Evolutionary conservation across 2,797 vertebrate species (phyloP).

Genomic region (Hemibagrus guttatus): DNA sequence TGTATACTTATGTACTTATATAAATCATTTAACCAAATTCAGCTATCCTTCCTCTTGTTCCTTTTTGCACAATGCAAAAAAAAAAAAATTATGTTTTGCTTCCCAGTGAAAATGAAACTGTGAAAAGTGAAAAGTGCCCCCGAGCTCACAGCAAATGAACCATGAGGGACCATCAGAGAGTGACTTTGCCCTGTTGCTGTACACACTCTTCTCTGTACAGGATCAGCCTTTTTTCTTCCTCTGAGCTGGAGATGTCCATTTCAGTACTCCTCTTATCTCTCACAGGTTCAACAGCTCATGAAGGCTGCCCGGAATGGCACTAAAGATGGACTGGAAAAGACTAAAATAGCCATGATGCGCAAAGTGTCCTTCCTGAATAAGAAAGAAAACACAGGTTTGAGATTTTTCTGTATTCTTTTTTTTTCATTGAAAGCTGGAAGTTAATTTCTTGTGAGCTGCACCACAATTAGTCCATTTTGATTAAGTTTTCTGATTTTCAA

Average conservation of each 20-base stretch:
- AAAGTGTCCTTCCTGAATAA: slow-evolving; percentile 86
- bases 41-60: slow-evolving; percentile 4
- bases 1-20: background rate
- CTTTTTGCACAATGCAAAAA: slow-evolving; percentile 14
- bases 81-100: slow-evolving; percentile 28
- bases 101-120: slow-evolving; percentile 49
- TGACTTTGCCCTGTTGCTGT: slow-evolving; percentile 34
- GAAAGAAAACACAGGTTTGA: slow-evolving; percentile 80
- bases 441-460: background rate
- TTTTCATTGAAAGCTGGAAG: slow-evolving; percentile 31
- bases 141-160: slow-evolving; percentile 36
- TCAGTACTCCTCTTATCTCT: slow-evolving; percentile 32
- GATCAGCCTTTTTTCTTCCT: slow-evolving; percentile 34
- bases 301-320: slow-evolving; percentile 87
- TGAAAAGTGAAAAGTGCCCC: slow-evolving; percentile 16
- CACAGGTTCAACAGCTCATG: slow-evolving; percentile 89
- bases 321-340: slow-evolving; percentile 87
- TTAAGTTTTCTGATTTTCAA: background rate
- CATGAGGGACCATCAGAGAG: slow-evolving; percentile 31
- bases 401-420: slow-evolving; percentile 32
- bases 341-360: slow-evolving; percentile 85
- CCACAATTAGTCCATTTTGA: background rate
- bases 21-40: background rate
- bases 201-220: slow-evolving; percentile 30
- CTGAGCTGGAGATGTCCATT: slow-evolving; percentile 19